Conservation (phyloP, 2,797 vertebrate genomes). For the Phalanger gymnotis region DNA sequence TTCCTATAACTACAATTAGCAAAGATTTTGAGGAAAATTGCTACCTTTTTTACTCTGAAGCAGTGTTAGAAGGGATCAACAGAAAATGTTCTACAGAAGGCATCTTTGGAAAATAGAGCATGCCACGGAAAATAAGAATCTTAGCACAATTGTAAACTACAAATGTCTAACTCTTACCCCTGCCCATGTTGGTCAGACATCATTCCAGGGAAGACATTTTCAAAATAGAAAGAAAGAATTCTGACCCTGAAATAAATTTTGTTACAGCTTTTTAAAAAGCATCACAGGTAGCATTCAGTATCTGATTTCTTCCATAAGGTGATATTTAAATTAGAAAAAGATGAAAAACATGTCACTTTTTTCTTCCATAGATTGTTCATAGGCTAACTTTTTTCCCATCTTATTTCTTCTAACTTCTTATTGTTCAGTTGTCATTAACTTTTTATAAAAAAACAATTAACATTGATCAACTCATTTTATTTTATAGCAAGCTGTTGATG, state of each 20-base stretch:
- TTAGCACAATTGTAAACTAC: not conserved
- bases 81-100: conserved; percentile 49
- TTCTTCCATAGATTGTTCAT: not conserved
- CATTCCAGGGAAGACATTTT: not conserved
- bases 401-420: not conserved
- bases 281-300: not conserved
- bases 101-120: conserved; percentile 15
- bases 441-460: conserved; percentile 16
- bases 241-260: not conserved
- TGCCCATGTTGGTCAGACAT: not conserved
- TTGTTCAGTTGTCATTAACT: not conserved
- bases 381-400: not conserved
- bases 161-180: not conserved
- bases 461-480: not conserved
- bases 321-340: not conserved
- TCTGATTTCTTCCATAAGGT: not conserved
- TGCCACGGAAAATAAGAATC: conserved; percentile 23
- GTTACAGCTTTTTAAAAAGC: not conserved
- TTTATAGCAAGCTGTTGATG: not conserved
- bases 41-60: conserved; percentile 44
- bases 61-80: conserved; percentile 47
- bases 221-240: not conserved
- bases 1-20: conserved; percentile 8
- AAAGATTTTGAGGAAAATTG: conserved; percentile 31
- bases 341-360: not conserved